Percentiles rank a stretch among this genome's conserved stretches.
phyloP scores from a whole-genome alignment of 2,797 vertebrate genomes.

The Selene dorsalis region DNA sequence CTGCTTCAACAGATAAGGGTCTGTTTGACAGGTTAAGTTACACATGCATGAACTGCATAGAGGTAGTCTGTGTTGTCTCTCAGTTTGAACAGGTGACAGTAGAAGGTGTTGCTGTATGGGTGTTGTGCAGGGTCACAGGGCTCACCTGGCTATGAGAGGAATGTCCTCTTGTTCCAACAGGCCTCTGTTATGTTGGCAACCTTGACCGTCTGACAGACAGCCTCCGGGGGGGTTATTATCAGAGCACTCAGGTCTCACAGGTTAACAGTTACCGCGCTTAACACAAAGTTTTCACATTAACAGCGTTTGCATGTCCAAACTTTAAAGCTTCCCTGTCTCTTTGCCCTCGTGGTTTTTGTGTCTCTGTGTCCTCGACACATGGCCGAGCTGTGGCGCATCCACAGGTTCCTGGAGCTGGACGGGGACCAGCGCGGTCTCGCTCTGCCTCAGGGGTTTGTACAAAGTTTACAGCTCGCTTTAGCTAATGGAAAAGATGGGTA shows the following conservation, averaged over 20 bases:
- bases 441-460: constrained; percentile 62
- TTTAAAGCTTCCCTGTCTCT: constrained; percentile 4
- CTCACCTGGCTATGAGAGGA: constrained; percentile 79
- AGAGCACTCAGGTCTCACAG: constrained; percentile 35
- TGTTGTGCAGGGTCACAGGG: constrained; percentile 70
- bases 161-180: constrained; percentile 81
- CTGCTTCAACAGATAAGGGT: constrained; percentile 10
- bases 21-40: constrained; percentile 5
- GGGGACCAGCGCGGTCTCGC: constrained; percentile 51
- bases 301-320: constrained; percentile 29
- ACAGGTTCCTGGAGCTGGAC: constrained; percentile 48
- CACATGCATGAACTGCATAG: neutral
- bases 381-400: constrained; percentile 21
- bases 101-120: constrained; percentile 47
- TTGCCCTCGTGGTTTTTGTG: neutral
- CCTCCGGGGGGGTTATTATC: constrained; percentile 45
- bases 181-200: constrained; percentile 69
- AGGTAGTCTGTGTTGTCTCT: neutral
- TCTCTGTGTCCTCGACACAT: constrained; percentile 7
- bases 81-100: constrained; percentile 44
- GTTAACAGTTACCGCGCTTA: constrained; percentile 66
- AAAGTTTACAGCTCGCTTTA: constrained; percentile 72
- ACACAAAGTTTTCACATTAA: constrained; percentile 24
- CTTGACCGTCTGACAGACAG: constrained; percentile 78
- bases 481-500: constrained; percentile 77